Evolutionary conservation across 2,113 vertebrate species (phyloP), one percentile per base, ranked within the genome.

Genomic region (Chaetura pelagica): DNA sequence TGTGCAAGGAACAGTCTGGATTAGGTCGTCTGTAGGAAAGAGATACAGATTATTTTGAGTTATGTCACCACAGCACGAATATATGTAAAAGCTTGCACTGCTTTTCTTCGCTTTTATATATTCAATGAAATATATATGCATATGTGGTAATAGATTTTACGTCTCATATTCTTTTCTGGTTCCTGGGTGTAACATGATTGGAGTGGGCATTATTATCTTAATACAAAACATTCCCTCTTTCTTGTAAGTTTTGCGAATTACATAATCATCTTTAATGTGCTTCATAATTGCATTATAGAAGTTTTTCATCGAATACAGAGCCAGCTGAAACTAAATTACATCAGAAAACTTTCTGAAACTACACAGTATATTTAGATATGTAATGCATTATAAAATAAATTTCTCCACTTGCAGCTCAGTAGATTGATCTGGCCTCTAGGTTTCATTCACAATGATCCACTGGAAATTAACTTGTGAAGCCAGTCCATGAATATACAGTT

Each of bases 261-360:
- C 4, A 11, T 76, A 22, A 26, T 27, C 62, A 15, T 42, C 59
- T 64, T 59, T 67, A 54, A 62, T 81, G 5, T 71, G 71, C 5
- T 77, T 40, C 18, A 72, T 82, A 15, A 15, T 84, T 73, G 63
- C 30, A 35, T 68, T 62, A 40, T 34, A 2, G 18, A 81, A 78
- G 15, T 40, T 89, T 32, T 20, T 73, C 27, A 84, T 86, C 35
- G 86, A 90, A 75, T 42, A 49, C 26, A 68, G 29, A 84, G 55
- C 32, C 55, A 84, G 18, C 14, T 59, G 51, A 92, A 94, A 84
- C 10, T 32, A 59, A 63, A 88, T 40, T 89, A 27, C 22, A 55
- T 80, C 35, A 90, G 64, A 89, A 89, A 96, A 86, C 51, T 71
- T 77, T 40, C 57, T 55, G 23, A 77, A 75, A 78, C 88, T 84